phyloP scores from a whole-genome alignment of 2,113 vertebrate species.

The Eubucco bourcierii region DNA sequence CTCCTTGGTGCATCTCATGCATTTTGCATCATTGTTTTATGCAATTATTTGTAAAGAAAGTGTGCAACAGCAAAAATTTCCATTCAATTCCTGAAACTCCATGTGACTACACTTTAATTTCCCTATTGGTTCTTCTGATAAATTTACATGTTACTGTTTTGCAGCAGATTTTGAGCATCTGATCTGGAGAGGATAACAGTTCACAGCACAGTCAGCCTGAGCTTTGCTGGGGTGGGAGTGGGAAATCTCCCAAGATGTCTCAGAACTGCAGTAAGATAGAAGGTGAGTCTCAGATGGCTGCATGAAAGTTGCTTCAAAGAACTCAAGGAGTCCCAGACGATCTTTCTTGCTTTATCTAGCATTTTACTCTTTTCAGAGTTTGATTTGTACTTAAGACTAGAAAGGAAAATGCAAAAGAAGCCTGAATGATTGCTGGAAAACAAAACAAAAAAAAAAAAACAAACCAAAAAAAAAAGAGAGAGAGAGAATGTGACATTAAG shows the following conservation, averaged over 20 bases:
- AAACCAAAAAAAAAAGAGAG: too few relatives aligned
- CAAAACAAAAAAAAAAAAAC: neutral
- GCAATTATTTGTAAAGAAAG: neutral
- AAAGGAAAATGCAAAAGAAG: neutral
- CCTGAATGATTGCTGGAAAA: neutral
- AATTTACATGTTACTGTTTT: neutral
- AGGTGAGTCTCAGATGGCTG: neutral
- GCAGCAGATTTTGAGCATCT: neutral
- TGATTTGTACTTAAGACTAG: neutral
- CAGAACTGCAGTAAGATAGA: neutral
- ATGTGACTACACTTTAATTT: neutral
- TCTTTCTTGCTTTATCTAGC: neutral
- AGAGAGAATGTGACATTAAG: neutral
- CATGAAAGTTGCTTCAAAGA: neutral
- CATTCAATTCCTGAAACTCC: neutral
- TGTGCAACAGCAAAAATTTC: neutral
- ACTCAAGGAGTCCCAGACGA: neutral
- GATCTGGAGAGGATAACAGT: neutral
- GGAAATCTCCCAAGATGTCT: neutral
- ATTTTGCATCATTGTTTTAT: slow-evolving; percentile 38
- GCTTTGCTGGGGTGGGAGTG: neutral
- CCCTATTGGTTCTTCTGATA: neutral
- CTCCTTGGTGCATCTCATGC: neutral
- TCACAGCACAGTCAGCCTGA: neutral
- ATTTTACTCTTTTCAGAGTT: neutral